phyloP scores from a whole-genome alignment of 2,113 vertebrate genomes.

The Aplodontia rufa region DNA sequence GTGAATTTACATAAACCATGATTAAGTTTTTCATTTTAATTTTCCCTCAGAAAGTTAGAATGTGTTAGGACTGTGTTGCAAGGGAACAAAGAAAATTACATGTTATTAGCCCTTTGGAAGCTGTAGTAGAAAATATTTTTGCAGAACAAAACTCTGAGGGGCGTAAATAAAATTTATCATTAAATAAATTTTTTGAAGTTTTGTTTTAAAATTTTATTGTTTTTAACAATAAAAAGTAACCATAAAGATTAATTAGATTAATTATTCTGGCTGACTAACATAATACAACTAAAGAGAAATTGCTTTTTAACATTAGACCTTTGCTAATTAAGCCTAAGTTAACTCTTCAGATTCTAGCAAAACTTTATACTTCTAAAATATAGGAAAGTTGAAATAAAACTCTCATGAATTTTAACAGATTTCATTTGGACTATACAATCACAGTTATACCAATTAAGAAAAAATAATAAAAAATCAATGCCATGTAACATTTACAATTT shows the following conservation, averaged over 20 bases:
- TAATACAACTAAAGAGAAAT: slow-evolving; percentile 15
- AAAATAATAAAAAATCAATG: neutral
- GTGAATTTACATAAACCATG: neutral
- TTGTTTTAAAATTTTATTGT: neutral
- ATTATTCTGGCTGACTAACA: neutral
- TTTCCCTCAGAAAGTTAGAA: neutral
- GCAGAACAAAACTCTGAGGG: neutral
- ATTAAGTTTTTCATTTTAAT: neutral
- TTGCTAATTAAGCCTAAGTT: neutral
- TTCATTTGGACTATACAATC: neutral
- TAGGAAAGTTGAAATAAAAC: neutral
- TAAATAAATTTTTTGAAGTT: slow-evolving; percentile 9
- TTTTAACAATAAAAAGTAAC: slow-evolving; percentile 22
- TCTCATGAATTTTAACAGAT: neutral
- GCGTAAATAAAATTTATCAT: neutral
- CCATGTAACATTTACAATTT: neutral
- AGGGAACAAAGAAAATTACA: neutral
- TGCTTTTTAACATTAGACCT: neutral
- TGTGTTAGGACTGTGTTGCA: neutral
- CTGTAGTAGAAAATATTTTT: neutral
- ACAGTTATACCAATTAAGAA: neutral
- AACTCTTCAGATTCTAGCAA: neutral
- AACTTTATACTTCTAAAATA: neutral
- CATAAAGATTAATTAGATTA: neutral
- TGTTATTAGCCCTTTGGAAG: neutral